Evolutionary conservation across 2,888 invertebrate species (phyloP), one percentile per base, ranked within the genome.

Genomic region (Xestia c-nigrum): DNA sequence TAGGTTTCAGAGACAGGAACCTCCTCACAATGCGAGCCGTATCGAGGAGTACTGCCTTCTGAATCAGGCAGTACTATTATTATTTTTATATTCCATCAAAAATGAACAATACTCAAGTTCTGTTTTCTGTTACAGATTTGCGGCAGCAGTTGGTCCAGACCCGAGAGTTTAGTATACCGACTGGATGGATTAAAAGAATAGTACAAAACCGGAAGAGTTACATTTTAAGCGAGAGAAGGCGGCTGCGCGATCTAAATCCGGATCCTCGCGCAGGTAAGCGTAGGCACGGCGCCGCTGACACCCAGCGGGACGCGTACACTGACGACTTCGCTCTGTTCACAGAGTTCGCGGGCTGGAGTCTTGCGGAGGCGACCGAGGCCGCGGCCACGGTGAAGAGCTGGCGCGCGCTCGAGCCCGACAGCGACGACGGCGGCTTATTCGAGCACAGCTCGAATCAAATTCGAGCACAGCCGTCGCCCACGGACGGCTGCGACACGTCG

Each of bases 371-470:
- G 73, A 81, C 77, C 72, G 71, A 67, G 74, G 90, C 87, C 66
- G 64, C 69, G 70, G 86, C 74, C 72, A 67, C 57, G 72, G 82
- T 74, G 12, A 55, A 59, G 50, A 73, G 82, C 55, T 74, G 72
- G 50, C 68, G 77, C 59, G 38, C 10, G 74, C 40, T 55, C 67
- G 78, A 59, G 64, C 61, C 61, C 76, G 93, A 94, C 82, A 93
- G 92, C 88, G 94, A 94, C 89, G 96, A 95, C 92, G 95, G 95
- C 92, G 96, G 96, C 38, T 96, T 95, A 94, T 95, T 94, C 93
- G 96, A 95, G 88, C 94, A 90, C 91, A 93, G 93, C 92, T 94
- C n/a, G n/a, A n/a, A n/a, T n/a, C n/a, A n/a, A n/a, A n/a, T n/a
- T n/a, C n/a, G n/a, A n/a, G n/a, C n/a, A n/a, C n/a, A n/a, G n/a